Base-by-base conservation (phyloP, 1,140 invertebrate species). In the Hyposmocoma kahamanoa region DNA sequence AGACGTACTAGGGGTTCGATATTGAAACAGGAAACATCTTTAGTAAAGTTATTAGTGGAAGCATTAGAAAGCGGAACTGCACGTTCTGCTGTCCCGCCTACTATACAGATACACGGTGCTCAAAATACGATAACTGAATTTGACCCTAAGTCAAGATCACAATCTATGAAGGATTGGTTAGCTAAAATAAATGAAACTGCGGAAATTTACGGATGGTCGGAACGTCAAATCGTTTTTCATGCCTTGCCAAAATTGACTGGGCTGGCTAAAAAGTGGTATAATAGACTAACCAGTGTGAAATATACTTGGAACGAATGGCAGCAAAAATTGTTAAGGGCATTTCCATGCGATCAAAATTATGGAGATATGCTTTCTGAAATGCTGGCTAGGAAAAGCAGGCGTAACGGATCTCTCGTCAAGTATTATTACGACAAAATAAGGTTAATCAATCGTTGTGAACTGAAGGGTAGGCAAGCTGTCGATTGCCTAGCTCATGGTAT, bases 101-200 rank as follows among this genome's bases (percentile, higher is more conserved):
- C n/a, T n/a, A n/a, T n/a, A n/a, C n/a, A n/a, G n/a, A n/a, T n/a
- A n/a, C n/a, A n/a, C n/a, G n/a, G n/a, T n/a, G n/a, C n/a, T n/a
- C 21, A 48, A 41, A 48, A 48, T 39, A 17, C 30, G 3, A 48
- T 48, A 9, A 6, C 47, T 13, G 34, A 38, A 8, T 48, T 48
- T 19, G 22, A 48, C 17, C 47, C 47, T 9, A 6, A 22, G 13
- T 8, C 47, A n/a, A 48, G 26, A 24, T 9, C 22, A 5, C 47
- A 48, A 19, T 36, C 47, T 18, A 48, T 48, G 36, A 38, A 48
- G 9, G 34, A 48, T 19, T 48, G 47, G 47, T 9, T 48, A 9
- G 11, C 10, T 17, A 48, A 48, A 48, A 48, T 48, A 6, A 48
- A 48, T 19, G 47, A 48, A 28, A 36, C 22, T 17, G 47, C 47